Evolutionary conservation across 2,113 vertebrate genomes (phyloP), one percentile per base, ranked within the genome.

Genomic region (Malurus alboscapulatus): DNA sequence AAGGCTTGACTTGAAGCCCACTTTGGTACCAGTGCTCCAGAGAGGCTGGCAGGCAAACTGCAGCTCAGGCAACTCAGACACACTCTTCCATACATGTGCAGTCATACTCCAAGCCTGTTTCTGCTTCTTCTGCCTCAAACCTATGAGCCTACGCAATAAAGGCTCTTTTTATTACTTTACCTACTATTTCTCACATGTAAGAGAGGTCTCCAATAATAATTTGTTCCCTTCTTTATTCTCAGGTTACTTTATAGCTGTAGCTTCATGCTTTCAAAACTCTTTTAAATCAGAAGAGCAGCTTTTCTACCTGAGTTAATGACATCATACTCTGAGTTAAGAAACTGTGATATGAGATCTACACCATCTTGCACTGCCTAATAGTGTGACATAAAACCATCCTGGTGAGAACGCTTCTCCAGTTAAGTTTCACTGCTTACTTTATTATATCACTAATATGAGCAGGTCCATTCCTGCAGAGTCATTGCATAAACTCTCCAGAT

Each of bases 271-370:
- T 87, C 50, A 68, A 53, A 92, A 79, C 58, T 67, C 55, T 48
- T 79, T n/a, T 83, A 92, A 92, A 76, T 53, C 59, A 74, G 48
- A 81, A 71, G 36, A 82, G 67, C 15, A 82, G 25, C 42, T 90
- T 86, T 88, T 88, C 45, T 34, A 30, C 61, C 57, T 65, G 42
- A 77, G 27, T 66, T 92, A 86, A 83, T 76, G 83, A 73, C 42
- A 93, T 84, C 78, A 82, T 80, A 93, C 1, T 1, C 63, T 54
- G 67, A 61, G 75, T 95, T 83, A 94, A 80, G 67, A 86, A 95
- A 72, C 81, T 87, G 94, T 96, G 81, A 91, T 87, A 91, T 74
- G 73, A 95, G 38, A 89, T 92, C 87, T 84, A 78, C 87, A 84
- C 77, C 77, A 58, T 16, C 81, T 50, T 84, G 68, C 87, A 69